phyloP scores from a whole-genome alignment of 2,888 invertebrate species.

The Thyatira batis region DNA sequence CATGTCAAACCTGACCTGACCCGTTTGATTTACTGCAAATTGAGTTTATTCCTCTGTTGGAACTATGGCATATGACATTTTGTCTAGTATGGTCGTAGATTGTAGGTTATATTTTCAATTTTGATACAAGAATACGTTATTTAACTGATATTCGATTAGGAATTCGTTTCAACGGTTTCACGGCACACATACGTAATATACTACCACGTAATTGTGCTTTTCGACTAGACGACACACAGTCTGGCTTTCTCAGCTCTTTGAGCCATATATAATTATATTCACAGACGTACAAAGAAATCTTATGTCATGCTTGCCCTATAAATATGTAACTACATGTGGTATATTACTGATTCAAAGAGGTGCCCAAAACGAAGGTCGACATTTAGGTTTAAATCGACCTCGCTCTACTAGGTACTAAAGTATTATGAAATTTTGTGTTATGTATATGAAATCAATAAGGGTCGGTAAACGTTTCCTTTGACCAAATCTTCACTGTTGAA shows the following conservation, averaged over 20 bases:
- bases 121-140: no score
- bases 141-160: no score
- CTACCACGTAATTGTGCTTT: no score
- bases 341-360: background rate
- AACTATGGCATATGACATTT: constrained; percentile 25
- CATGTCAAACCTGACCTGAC: constrained; percentile 32
- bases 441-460: background rate
- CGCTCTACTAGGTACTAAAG: background rate
- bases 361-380: background rate
- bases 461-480: background rate
- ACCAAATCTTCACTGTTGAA: background rate
- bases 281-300: no score
- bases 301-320: background rate
- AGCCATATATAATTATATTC: background rate
- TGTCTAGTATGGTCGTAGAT: no score
- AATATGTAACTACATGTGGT: background rate
- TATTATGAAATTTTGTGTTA: background rate
- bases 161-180: no score
- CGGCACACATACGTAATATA: no score
- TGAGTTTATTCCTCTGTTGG: constrained; percentile 31
- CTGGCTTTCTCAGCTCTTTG: no score
- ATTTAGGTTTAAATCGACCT: background rate
- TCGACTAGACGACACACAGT: no score
- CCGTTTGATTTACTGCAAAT: constrained; percentile 60
- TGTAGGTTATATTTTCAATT: no score